Percentiles rank a stretch among this genome's conserved stretches.
Evolutionary conservation across 2,113 vertebrate genomes (phyloP).

Genomic region (Epinephelus fuscoguttatus): DNA sequence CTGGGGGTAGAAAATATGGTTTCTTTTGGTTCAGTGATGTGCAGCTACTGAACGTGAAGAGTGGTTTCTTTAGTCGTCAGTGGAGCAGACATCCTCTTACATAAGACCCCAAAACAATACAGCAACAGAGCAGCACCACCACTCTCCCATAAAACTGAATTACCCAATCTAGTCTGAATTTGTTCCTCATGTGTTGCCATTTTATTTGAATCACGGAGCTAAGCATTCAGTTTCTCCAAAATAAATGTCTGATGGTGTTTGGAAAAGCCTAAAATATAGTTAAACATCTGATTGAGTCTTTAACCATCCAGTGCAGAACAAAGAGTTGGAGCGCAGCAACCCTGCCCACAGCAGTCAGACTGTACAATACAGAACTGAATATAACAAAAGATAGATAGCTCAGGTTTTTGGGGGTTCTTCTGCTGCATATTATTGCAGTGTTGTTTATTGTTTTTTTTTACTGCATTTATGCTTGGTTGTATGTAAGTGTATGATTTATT

Average conservation of each 20-base stretch:
- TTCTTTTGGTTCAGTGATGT: neutral
- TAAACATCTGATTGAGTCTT: neutral
- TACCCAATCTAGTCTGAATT: too few relatives aligned
- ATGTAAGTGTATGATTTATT: too few relatives aligned
- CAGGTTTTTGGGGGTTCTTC: too few relatives aligned
- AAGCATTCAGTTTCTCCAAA: neutral
- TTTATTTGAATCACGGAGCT: neutral
- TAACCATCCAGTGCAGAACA: too few relatives aligned
- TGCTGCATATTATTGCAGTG: neutral
- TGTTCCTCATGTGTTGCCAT: neutral
- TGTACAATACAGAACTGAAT: too few relatives aligned
- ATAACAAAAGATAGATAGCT: too few relatives aligned
- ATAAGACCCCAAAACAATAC: neutral
- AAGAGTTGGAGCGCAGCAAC: too few relatives aligned
- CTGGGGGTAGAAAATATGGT: neutral
- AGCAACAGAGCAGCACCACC: neutral
- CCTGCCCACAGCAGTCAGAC: too few relatives aligned
- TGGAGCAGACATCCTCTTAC: constrained; percentile 26
- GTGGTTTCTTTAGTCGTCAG: neutral
- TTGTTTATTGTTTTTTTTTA: too few relatives aligned
- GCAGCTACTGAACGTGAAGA: neutral
- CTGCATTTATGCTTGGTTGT: too few relatives aligned
- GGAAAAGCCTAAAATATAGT: neutral
- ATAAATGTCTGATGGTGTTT: neutral
- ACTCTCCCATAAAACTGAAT: neutral